Base-by-base conservation (phyloP, 2,888 invertebrate species). In the Cotesia congregata region DNA sequence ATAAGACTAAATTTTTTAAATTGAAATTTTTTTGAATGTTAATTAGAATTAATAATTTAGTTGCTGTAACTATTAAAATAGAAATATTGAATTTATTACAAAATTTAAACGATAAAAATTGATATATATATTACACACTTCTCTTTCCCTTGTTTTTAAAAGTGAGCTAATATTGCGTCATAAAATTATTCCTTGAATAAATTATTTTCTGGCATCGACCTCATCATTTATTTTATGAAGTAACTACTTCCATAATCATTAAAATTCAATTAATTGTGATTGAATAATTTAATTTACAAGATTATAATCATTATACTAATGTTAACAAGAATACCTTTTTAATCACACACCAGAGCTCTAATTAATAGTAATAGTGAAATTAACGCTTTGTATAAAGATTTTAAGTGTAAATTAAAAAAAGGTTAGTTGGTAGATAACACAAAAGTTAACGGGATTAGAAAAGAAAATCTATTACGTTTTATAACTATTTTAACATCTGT, bases 161-260 rank as follows among this genome's bases (percentile, higher is more conserved):
- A 38, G 59, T 76, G 72, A 67, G 60, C 67, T 65, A n/a, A 60
- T 4, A 59, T 76, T 76, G 68, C 76, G 68, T 76, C 76, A 76
- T 67, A n/a, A 68, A 68, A 76, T 76, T 68, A 76, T 72, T 50
- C 39, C 72, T 76, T 68, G 68, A 76, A 68, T 72, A 76, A 30
- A 69, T 64, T 70, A 59, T 64, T 62, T 62, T 50, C 67, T 72
- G 76, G 30, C 76, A 76, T 67, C 61, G 76, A 76, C 76, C 76
- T 76, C 76, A 67, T 68, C 61, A 62, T 62, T 38, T 7, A 68
- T 40, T 41, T 40, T 38, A 68, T 41, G 3, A 30, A 30, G 30
- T 12, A 15, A 68, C 15, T n/a, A 41, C n/a, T 68, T 40, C 12
- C 68, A 68, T 40, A 40, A 68, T 15, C 15, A 38, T 68, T 17